phyloP scores from a whole-genome alignment of 64 coral and sea anemone genomes.

The Dendronephthya gigantea region DNA sequence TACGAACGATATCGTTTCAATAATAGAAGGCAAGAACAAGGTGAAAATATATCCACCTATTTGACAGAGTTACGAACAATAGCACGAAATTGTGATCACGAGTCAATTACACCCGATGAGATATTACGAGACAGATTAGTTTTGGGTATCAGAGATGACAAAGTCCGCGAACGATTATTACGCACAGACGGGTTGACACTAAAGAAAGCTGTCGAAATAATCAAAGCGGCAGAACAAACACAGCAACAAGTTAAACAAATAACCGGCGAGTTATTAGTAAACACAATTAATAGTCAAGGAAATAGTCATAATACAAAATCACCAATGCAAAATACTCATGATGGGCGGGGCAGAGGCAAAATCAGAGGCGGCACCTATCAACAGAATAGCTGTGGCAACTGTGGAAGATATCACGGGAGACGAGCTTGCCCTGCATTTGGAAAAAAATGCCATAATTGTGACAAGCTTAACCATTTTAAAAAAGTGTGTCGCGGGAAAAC shows the following conservation, averaged over 20 bases:
- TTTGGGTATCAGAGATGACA: constrained; percentile 37
- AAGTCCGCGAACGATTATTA: constrained; percentile 46
- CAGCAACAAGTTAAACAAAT: too few relatives aligned
- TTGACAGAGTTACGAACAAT: too few relatives aligned
- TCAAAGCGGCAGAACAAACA: constrained; percentile 49
- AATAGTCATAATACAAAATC: too few relatives aligned
- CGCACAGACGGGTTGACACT: constrained; percentile 33
- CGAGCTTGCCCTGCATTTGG: too few relatives aligned
- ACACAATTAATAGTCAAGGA: too few relatives aligned
- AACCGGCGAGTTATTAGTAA: too few relatives aligned
- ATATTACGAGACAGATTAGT: constrained; percentile 35
- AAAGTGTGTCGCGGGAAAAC: constrained; percentile 4
- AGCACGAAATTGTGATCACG: too few relatives aligned
- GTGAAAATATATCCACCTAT: constrained; percentile 28
- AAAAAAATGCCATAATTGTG: too few relatives aligned
- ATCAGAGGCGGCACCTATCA: not conserved
- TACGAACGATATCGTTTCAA: constrained; percentile 47
- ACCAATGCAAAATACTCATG: too few relatives aligned
- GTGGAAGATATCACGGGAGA: constrained; percentile 44
- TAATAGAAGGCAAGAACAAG: constrained; percentile 32
- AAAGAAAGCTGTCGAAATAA: constrained; percentile 46
- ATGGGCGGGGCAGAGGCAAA: constrained; percentile 16
- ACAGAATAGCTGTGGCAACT: constrained; percentile 21
- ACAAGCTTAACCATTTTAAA: too few relatives aligned
- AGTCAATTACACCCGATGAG: too few relatives aligned